Percentiles rank a stretch among this genome's conserved stretches.
Evolutionary conservation across 2,888 invertebrate genomes (phyloP).

Genomic region (Adelphocoris suturalis): DNA sequence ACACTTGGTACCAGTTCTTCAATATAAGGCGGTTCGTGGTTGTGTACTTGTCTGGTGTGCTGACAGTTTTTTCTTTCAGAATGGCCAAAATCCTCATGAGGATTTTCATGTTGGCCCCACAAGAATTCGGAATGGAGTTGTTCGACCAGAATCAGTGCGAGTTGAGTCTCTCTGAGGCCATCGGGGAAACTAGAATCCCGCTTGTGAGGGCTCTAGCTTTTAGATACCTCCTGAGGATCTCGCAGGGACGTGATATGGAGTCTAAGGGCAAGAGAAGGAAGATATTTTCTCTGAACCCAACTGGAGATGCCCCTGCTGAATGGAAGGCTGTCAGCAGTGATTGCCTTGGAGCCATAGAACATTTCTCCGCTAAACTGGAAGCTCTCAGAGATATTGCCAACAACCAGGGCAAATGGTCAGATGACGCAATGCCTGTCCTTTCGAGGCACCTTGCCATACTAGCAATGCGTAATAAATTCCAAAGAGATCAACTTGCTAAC

Average conservation of each 20-base stretch:
- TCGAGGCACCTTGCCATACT: constrained; percentile 22
- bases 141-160: constrained; percentile 28
- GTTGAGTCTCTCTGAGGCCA: constrained; percentile 52
- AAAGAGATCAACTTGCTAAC: constrained; percentile 28
- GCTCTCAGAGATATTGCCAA: neutral
- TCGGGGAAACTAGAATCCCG: constrained; percentile 41
- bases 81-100: constrained; percentile 49
- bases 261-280: constrained; percentile 35
- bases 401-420: neutral
- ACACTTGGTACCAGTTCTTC: constrained; percentile 51
- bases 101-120: constrained; percentile 58
- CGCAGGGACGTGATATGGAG: neutral
- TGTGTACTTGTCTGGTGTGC: constrained; percentile 17
- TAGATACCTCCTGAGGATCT: constrained; percentile 11
- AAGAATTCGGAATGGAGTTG: constrained; percentile 40
- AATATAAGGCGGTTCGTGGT: constrained; percentile 60
- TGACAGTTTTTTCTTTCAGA: constrained; percentile 46
- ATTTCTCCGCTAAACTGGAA: constrained; percentile 29
- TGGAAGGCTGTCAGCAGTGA: constrained; percentile 41
- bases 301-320: constrained; percentile 42
- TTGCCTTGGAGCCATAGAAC: neutral
- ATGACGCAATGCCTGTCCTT: constrained; percentile 19
- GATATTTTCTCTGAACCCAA: constrained; percentile 50
- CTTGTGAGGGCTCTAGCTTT: constrained; percentile 52
- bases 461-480: neutral